These are phyloP conservation scores for Tinea pellionella DNA, from an alignment of 2,888 invertebrate genomes.

Conservation along the genomic window DNA sequence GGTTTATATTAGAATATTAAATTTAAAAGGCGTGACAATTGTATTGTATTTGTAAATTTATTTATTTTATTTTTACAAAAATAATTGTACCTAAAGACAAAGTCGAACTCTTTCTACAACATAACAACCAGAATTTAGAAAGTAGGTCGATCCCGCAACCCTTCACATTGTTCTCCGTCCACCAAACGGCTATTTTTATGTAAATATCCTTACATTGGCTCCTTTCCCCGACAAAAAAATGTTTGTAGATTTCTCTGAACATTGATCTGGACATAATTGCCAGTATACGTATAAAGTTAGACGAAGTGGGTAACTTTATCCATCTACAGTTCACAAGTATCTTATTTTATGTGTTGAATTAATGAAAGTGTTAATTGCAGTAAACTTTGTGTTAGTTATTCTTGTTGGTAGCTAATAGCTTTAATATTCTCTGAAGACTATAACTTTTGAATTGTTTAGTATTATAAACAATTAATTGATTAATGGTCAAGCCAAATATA, in stretches of 20 bases:
- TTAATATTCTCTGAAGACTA: too few species aligned
- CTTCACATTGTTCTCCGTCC: conserved; percentile 25
- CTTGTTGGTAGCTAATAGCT: not conserved
- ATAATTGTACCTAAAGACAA: not conserved
- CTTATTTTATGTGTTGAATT: not conserved
- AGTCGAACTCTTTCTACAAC: not conserved
- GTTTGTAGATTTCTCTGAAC: not conserved
- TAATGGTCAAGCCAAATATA: too few species aligned
- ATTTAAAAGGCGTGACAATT: too few species aligned
- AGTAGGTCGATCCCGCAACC: conserved; percentile 35
- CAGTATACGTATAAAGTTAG: not conserved
- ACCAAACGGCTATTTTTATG: conserved; percentile 45
- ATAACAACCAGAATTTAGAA: conserved; percentile 35
- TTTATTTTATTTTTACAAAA: too few species aligned
- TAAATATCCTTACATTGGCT: conserved; percentile 30
- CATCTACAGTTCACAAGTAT: not conserved
- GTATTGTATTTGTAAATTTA: too few species aligned
- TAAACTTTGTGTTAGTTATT: not conserved
- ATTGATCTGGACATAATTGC: not conserved
- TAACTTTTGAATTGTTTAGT: too few species aligned
- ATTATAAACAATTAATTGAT: too few species aligned
- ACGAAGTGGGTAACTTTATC: not conserved
- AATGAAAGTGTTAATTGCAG: not conserved
- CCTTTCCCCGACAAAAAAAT: not conserved
- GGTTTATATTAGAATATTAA: too few species aligned